Evolutionary conservation across 92 coral and sea anemone genomes (phyloP), one percentile per base, ranked within the genome.

Genomic region (Porites rus): DNA sequence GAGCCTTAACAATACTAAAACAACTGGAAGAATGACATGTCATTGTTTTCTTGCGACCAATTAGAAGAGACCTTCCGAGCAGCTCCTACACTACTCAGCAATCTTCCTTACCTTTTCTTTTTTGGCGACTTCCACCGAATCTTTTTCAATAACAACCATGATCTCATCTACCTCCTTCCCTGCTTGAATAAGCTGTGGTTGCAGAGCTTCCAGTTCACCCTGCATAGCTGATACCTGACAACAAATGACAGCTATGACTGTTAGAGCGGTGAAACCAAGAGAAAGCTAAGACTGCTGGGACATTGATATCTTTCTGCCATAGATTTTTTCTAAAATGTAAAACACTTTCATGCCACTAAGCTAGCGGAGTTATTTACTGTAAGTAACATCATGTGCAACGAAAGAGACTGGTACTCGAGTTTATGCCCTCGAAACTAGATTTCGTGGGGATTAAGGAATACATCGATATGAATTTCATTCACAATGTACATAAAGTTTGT

Each of bases 131-230:
- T 97, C 99, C 50, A 94, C 88, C 12, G 99, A 97, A 73, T 97
- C 99, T 93, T 92, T 95, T 85, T 97, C 98, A 25, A 97, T 97
- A 83, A 97, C 93, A 21, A 97, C 96, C 99, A 97, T 97, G 89
- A 97, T 97, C 63, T 97, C 99, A 56, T 97, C 99, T 13, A 97
- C 99, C 19, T 97, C 99, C 88, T 92, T 95, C 21, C 99, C 98
- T 25, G 99, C 99, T 76, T 93, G 97, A 63, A 97, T 96, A 80
- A 97, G 92, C 85, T 97, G 99, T 6, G 99, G 99, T 62, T 97
- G 99, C 21, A 97, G 91, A 63, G 98, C 99, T 84, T 97, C 99
- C 6, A 97, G 88, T 84, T 97, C 99, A 16, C 84, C 92, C 86
- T 97, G 99, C 99, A 97, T 97, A 20, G 93, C 94, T 66, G 99